Percentiles rank a stretch among this genome's conserved stretches.
Conservation (phyloP, 2,113 vertebrate genomes). For the Tachysurus vachellii region DNA sequence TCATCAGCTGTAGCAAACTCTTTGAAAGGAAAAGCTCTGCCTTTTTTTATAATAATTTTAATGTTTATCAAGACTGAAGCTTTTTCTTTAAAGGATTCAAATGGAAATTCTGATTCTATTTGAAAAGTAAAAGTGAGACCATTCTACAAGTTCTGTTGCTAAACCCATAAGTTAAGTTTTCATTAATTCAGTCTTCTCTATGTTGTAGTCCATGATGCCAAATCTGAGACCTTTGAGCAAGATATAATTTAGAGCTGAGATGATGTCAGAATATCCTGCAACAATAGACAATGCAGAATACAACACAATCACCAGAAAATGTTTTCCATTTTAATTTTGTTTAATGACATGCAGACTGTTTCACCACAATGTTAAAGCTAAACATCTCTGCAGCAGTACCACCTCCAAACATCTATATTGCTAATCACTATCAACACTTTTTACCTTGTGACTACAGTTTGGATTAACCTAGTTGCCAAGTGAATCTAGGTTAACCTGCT, state of each 20-base stretch:
- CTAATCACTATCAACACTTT: not conserved
- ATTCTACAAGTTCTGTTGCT: not conserved
- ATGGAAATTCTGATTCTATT: constrained; percentile 1
- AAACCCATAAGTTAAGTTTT: not conserved
- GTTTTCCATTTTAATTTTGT: not conserved
- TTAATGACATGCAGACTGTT: not conserved
- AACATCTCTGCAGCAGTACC: not conserved
- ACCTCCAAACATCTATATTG: not conserved
- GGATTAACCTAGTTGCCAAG: not conserved
- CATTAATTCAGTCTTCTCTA: not conserved
- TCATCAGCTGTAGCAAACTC: constrained; percentile 7
- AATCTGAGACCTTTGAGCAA: not conserved
- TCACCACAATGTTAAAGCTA: not conserved
- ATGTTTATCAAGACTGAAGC: constrained; percentile 1
- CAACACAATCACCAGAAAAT: not conserved
- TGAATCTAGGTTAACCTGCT: not conserved
- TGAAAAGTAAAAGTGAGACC: not conserved
- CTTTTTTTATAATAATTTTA: constrained; percentile 1
- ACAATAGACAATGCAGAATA: not conserved
- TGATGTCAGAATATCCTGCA: not conserved
- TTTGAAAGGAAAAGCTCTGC: constrained; percentile 19
- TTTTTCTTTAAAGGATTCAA: too few species aligned
- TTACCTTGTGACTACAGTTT: not conserved
- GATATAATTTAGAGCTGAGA: not conserved
- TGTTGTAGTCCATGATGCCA: not conserved